Base-by-base conservation (phyloP, 2,888 invertebrate genomes). In the Odontocolon sp. region DNA sequence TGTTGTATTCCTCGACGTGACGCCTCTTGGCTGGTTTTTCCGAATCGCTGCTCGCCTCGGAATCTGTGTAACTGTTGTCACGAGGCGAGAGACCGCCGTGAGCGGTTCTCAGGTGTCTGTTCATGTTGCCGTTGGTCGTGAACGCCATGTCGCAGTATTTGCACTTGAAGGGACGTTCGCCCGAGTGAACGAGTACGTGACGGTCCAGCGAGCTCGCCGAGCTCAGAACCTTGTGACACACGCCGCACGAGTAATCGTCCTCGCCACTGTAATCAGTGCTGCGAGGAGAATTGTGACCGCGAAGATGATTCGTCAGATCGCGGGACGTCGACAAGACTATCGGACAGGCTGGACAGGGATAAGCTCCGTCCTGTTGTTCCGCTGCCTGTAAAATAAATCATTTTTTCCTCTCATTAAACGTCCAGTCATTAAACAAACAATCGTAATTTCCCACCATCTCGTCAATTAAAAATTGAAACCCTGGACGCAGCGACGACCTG, bases 101-200 rank as follows among this genome's bases (percentile, higher is more conserved):
- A 3, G 88, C 87, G 1, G 95, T 95, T 74, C 95, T 92, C 92
- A 95, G 93, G 89, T 96, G 96, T 38, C 96, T 92, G 87, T 96
- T 96, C 96, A 96, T 96, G 90, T 96, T 96, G 23, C 96, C 96
- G 88, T 96, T 96, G 9, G 96, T 96, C 33, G 96, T 96, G 90
- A 96, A 96, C 40, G 95, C 94, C 90, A 95, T 94, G 68, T 94
- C 93, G 90, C 96, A 96, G 83, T 94, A 92, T 85, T 93, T 94
- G 89, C 96, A 96, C 84, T 94, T 94, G 90, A 96, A 96, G 1
- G 96, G 96, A 6, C 96, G 92, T 86, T 96, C 96, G 11, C 95
- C 95, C 38, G 95, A 95, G 88, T 96, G 96, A 2, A 95, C 95
- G 69, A 96, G 91, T 84, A 95, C 94, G 91, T 96, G 96, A 26